These are phyloP conservation scores for Megaptera novaeangliae DNA, from an alignment of 2,113 vertebrate genomes.

Conservation along the genomic window DNA sequence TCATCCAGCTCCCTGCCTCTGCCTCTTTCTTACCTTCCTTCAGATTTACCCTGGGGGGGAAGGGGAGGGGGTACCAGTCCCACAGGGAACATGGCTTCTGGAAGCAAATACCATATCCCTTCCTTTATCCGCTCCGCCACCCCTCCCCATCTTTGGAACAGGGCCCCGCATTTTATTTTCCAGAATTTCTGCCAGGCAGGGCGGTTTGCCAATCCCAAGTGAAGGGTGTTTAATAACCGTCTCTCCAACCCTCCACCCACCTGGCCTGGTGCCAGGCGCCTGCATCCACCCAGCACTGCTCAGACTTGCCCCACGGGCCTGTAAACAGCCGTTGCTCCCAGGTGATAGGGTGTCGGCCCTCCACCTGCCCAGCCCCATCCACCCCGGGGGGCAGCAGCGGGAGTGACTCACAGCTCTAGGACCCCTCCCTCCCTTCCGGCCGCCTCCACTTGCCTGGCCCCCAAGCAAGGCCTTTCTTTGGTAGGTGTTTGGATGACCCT, in stretches of 20 bases:
- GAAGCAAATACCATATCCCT: background rate
- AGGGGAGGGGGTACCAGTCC: background rate
- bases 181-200: constrained; percentile 52
- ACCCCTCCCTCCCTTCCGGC: background rate
- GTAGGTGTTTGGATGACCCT: background rate
- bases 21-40: background rate
- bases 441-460: background rate
- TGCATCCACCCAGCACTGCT: constrained; percentile 25
- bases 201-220: constrained; percentile 46
- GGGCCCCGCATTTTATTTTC: constrained; percentile 19
- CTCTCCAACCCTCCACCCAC: background rate
- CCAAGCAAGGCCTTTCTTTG: background rate
- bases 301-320: constrained; percentile 52
- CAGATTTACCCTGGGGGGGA: background rate
- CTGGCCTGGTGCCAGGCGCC: background rate
- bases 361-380: background rate
- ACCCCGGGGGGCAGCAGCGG: background rate
- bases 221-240: constrained; percentile 32
- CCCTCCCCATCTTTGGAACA: constrained; percentile 17
- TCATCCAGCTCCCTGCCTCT: background rate
- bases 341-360: background rate
- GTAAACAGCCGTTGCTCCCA: constrained; percentile 44
- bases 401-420: constrained; percentile 34
- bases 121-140: background rate
- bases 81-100: background rate